phyloP scores from a whole-genome alignment of 1,140 invertebrate genomes.

The Eubasilissa regina region DNA sequence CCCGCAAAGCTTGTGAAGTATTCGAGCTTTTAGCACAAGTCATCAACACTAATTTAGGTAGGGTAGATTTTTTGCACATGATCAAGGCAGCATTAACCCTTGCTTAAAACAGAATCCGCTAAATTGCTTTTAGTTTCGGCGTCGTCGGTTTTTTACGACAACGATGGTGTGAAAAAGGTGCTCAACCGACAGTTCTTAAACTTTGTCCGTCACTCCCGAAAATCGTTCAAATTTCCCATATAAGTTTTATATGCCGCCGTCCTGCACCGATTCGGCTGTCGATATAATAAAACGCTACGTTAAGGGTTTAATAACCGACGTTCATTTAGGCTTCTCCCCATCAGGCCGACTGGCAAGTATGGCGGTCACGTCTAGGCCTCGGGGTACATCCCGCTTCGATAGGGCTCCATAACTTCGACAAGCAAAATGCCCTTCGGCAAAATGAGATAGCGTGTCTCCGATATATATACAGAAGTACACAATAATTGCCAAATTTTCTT shows the following conservation, averaged over 20 bases:
- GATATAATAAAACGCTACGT: slow-evolving; percentile 57
- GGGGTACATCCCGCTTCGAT: background rate
- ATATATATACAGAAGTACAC: no score
- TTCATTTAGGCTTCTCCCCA: slow-evolving; percentile 43
- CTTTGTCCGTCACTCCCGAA: slow-evolving; percentile 25
- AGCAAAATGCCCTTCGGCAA: no score
- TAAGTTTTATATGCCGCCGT: background rate
- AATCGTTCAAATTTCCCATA: slow-evolving; percentile 17
- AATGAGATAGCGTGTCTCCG: no score
- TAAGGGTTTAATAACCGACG: slow-evolving; percentile 55
- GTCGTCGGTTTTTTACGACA: slow-evolving; percentile 28
- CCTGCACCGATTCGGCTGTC: slow-evolving; percentile 11
- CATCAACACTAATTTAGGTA: slow-evolving; percentile 27
- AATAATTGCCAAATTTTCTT: no score
- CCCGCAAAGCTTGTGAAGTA: background rate
- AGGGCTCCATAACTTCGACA: background rate
- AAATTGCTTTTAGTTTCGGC: slow-evolving; percentile 35
- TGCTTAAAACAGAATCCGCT: slow-evolving; percentile 32
- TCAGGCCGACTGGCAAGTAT: slow-evolving; percentile 48
- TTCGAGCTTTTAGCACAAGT: slow-evolving; percentile 1
- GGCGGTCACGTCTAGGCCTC: slow-evolving; percentile 52
- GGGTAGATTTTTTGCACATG: slow-evolving; percentile 21
- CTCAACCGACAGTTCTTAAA: slow-evolving; percentile 14
- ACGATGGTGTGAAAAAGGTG: slow-evolving; percentile 11
- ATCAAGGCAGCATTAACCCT: slow-evolving; percentile 19